Percentiles rank a stretch among this genome's conserved stretches.
phyloP scores from a whole-genome alignment of 2,888 invertebrate species.

The Dryomyza anilis region DNA sequence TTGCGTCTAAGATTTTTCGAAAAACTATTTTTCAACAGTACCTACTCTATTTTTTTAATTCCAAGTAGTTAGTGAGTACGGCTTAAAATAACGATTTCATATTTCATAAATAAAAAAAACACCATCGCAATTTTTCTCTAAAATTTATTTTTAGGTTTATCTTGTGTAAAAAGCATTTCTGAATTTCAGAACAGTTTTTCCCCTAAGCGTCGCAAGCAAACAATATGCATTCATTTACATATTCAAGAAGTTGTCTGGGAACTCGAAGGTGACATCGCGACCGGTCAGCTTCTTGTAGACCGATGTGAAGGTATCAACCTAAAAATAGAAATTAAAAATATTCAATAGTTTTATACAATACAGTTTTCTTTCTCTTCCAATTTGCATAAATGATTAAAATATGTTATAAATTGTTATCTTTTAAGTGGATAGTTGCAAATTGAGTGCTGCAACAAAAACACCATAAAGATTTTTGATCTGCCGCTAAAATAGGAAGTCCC shows the following conservation, averaged over 20 bases:
- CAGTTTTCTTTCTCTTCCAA: neutral
- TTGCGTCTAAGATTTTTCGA: too few relatives aligned
- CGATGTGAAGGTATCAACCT: slow-evolving; percentile 97
- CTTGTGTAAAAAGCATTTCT: slow-evolving; percentile 45
- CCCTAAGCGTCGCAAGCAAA: slow-evolving; percentile 24
- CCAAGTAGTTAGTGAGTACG: too few relatives aligned
- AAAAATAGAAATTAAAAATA: slow-evolving; percentile 47
- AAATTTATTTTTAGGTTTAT: slow-evolving; percentile 48
- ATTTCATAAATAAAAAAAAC: neutral
- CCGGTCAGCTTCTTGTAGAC: slow-evolving; percentile 99
- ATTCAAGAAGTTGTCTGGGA: slow-evolving; percentile 95
- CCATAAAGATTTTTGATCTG: slow-evolving; percentile 39
- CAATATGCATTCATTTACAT: slow-evolving; percentile 40
- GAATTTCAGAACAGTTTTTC: slow-evolving; percentile 47
- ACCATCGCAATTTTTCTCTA: slow-evolving; percentile 37
- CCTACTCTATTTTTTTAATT: too few relatives aligned
- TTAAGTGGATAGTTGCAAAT: slow-evolving; percentile 15
- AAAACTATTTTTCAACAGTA: too few relatives aligned
- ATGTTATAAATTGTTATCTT: neutral
- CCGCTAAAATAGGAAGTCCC: slow-evolving; percentile 55
- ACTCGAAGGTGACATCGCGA: slow-evolving; percentile 98
- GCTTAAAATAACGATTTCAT: too few relatives aligned
- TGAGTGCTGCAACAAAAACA: neutral
- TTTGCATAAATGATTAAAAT: neutral
- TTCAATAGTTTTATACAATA: neutral